A percentile compares a stretch with the other conserved stretches of the same genome.
Evolutionary conservation across 2,888 invertebrate species (phyloP).

Genomic region (Asteroscopus sphinx): DNA sequence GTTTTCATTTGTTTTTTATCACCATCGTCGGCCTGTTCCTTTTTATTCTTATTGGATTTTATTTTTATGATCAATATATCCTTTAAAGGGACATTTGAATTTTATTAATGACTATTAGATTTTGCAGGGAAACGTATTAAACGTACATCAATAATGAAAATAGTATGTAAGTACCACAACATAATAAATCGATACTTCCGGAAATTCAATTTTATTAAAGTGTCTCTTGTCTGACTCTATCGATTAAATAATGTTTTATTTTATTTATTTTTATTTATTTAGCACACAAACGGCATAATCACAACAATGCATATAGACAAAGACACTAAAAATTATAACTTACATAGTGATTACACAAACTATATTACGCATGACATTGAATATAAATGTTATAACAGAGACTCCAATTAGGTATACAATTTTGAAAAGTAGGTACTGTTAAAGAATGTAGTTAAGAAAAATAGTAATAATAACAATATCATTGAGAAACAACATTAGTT

Average conservation of each 20-base stretch:
- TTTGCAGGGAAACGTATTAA: constrained; percentile 19
- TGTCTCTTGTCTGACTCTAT: background rate
- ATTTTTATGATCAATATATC: constrained; percentile 60
- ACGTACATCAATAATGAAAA: constrained; percentile 7
- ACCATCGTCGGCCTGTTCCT: constrained; percentile 59
- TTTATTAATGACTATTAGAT: constrained; percentile 46
- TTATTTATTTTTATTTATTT: too few relatives aligned
- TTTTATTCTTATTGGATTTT: constrained; percentile 71
- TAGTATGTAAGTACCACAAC: background rate
- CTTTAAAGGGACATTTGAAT: constrained; percentile 39
- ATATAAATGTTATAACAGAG: too few relatives aligned
- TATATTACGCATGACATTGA: too few relatives aligned
- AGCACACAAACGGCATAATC: too few relatives aligned
- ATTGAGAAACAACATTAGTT: too few relatives aligned
- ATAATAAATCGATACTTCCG: background rate
- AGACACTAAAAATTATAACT: too few relatives aligned
- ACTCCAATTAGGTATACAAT: too few relatives aligned
- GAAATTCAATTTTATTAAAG: background rate
- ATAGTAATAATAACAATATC: too few relatives aligned
- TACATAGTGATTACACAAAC: too few relatives aligned
- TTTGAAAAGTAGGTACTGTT: too few relatives aligned
- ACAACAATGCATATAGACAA: too few relatives aligned
- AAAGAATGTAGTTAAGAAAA: too few relatives aligned
- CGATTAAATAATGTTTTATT: constrained; percentile 10
- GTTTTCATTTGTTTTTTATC: constrained; percentile 72